These are phyloP conservation scores for Megastigmus dorsalis DNA, from an alignment of 2,888 invertebrate genomes.

Conservation along the genomic window DNA sequence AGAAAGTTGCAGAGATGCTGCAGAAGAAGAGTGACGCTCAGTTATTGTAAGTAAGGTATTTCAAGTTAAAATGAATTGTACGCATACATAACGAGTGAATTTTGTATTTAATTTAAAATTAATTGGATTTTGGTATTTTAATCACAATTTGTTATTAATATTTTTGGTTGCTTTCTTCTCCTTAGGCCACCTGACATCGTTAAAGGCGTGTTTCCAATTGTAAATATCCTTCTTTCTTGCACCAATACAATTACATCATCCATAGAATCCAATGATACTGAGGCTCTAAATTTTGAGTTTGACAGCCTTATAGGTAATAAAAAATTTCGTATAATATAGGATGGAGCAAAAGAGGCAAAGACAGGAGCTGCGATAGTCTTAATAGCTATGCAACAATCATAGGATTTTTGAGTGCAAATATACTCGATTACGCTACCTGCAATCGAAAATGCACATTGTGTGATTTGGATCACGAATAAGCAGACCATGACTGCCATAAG, in stretches of 20 bases:
- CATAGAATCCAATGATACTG: not conserved
- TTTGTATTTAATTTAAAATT: not conserved
- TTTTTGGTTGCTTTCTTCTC: not conserved
- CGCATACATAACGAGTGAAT: not conserved
- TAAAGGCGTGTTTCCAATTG: slow-evolving; percentile 19
- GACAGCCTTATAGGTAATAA: slow-evolving; percentile 55
- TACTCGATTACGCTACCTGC: slow-evolving; percentile 58
- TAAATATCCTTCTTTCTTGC: not conserved
- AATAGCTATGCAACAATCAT: slow-evolving; percentile 60
- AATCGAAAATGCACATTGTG: slow-evolving; percentile 59
- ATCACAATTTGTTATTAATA: too few species aligned
- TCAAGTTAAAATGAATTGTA: slow-evolving; percentile 53
- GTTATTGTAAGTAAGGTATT: slow-evolving; percentile 52
- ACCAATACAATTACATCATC: not conserved
- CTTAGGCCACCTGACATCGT: slow-evolving; percentile 19
- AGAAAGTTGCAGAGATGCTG: slow-evolving; percentile 55
- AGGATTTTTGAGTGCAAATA: slow-evolving; percentile 57
- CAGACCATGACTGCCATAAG: slow-evolving; percentile 58
- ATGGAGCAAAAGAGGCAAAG: slow-evolving; percentile 59
- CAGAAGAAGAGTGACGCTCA: slow-evolving; percentile 50
- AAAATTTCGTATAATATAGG: slow-evolving; percentile 60
- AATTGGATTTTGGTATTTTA: not conserved
- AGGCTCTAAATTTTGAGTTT: slow-evolving; percentile 38
- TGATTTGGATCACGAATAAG: slow-evolving; percentile 50
- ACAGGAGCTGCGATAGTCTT: slow-evolving; percentile 56